Percentiles rank a stretch among this genome's conserved stretches.
Evolutionary conservation across 2,888 invertebrate genomes (phyloP).

Genomic region (Spodoptera picta): DNA sequence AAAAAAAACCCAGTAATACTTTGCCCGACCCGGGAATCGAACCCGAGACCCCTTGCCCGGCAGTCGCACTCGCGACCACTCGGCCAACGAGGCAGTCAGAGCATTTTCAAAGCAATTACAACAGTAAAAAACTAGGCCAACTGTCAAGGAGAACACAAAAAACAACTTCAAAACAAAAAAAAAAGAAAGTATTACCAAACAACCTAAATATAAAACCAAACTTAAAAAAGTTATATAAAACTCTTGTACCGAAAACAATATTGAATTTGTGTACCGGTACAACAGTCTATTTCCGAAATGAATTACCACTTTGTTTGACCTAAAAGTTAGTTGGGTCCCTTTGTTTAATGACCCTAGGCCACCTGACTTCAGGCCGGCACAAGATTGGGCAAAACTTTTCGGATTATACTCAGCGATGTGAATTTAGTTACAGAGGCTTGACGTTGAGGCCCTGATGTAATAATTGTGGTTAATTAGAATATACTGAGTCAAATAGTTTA

Average conservation of each 20-base stretch:
- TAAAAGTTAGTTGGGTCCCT: conserved; percentile 18
- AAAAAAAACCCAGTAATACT: no score
- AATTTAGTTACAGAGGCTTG: not conserved
- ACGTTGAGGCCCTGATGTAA: not conserved
- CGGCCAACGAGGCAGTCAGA: no score
- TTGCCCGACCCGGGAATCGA: no score
- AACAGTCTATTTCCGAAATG: conserved; percentile 17
- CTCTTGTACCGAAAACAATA: not conserved
- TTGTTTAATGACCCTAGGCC: conserved; percentile 22
- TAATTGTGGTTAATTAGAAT: not conserved
- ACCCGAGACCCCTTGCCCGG: no score
- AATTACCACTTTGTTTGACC: conserved; percentile 29
- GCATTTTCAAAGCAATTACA: no score
- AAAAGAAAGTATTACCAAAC: no score
- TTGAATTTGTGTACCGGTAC: not conserved
- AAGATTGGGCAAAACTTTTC: conserved; percentile 21
- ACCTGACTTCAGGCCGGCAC: conserved; percentile 16
- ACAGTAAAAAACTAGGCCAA: no score
- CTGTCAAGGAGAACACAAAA: no score
- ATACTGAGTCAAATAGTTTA: no score
- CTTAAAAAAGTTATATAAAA: conserved; percentile 2
- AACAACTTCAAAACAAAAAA: no score
- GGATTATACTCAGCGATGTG: conserved; percentile 5
- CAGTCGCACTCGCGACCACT: no score
- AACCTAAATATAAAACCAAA: no score